Evolutionary conservation across 1,140 invertebrate genomes (phyloP).

Genomic region (Holotrichia oblita): DNA sequence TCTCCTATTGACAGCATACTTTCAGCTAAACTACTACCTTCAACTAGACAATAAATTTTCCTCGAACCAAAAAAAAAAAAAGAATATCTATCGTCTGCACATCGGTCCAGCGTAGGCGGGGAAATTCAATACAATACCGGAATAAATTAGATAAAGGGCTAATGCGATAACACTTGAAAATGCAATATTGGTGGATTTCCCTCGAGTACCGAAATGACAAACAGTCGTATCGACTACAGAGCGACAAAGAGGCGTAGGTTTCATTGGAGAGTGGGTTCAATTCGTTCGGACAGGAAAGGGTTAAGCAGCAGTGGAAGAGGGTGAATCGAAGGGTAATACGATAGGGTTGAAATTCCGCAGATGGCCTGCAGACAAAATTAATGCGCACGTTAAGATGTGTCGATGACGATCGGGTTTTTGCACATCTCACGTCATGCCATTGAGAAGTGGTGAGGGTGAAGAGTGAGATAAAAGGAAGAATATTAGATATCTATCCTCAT

Average conservation of each 20-base stretch:
- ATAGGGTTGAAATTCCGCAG: conserved; percentile 15
- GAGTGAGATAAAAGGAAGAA: too few relatives aligned
- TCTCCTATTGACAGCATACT: too few relatives aligned
- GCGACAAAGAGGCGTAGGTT: not conserved
- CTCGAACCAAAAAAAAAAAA: too few relatives aligned
- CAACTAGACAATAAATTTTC: too few relatives aligned
- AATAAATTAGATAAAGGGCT: conserved; percentile 42
- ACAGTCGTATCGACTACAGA: conserved; percentile 26
- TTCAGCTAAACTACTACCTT: too few relatives aligned
- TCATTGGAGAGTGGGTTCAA: not conserved
- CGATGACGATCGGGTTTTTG: too few relatives aligned
- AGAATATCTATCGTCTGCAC: too few relatives aligned
- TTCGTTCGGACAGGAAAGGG: not conserved
- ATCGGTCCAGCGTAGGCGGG: not conserved
- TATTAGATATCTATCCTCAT: too few relatives aligned
- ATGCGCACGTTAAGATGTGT: too few relatives aligned
- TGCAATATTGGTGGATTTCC: conserved; percentile 45
- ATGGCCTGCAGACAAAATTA: conserved; percentile 8
- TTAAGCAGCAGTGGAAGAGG: not conserved
- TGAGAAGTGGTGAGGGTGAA: too few relatives aligned
- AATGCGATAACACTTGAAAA: conserved; percentile 45
- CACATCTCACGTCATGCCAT: too few relatives aligned
- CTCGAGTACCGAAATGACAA: conserved; percentile 43
- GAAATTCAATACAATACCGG: conserved; percentile 20
- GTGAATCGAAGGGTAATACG: too few relatives aligned